Percentiles rank a stretch among this genome's conserved stretches.
These are phyloP conservation scores for Tinamus guttatus DNA, from an alignment of 2,113 vertebrate species.

Conservation along the genomic window DNA sequence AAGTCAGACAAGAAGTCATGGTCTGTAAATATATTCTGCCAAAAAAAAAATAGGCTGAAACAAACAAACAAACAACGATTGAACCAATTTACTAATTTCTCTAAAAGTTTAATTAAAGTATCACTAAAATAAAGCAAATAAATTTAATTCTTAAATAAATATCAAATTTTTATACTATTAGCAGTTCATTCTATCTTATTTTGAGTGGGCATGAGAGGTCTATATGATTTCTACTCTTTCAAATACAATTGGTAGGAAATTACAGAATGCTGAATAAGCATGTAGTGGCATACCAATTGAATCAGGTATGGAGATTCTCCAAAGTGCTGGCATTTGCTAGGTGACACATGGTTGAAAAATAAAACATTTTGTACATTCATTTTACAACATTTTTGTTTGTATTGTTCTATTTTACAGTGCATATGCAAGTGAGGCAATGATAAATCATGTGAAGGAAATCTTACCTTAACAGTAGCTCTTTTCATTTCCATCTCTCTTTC, in stretches of 20 bases:
- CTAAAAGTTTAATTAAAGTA: background rate
- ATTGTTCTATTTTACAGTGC: no score
- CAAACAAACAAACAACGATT: background rate
- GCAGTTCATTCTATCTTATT: background rate
- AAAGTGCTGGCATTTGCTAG: background rate
- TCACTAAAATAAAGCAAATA: background rate
- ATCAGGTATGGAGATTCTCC: background rate
- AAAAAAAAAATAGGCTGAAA: background rate
- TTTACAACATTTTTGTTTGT: background rate
- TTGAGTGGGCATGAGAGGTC: background rate
- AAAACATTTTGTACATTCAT: background rate
- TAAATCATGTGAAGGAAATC: background rate
- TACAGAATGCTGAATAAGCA: background rate
- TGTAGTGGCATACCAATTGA: background rate
- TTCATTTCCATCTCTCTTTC: background rate
- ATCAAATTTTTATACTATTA: background rate
- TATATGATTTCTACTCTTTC: background rate
- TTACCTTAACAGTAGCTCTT: background rate
- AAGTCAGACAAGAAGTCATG: background rate
- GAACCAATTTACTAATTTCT: background rate
- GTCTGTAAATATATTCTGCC: background rate
- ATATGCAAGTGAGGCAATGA: background rate
- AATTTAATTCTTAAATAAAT: background rate
- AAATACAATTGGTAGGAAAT: background rate
- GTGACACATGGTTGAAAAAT: background rate